Evolutionary conservation across 2,888 invertebrate species (phyloP).

Genomic region (Drosophila acutilabella): DNA sequence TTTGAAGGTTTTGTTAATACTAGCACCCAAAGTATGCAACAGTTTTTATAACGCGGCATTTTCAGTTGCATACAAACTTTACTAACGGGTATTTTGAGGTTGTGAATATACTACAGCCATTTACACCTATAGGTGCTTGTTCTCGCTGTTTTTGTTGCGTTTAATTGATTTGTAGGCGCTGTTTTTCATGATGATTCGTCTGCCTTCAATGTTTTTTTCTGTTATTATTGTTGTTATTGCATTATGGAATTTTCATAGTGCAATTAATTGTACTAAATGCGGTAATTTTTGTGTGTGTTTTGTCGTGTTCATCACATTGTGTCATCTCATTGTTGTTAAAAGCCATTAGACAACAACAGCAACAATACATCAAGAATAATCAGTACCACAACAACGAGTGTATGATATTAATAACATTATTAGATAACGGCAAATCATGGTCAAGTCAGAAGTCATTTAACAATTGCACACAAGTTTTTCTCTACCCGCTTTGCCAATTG

Average conservation of each 20-base stretch:
- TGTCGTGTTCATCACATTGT: slow-evolving; percentile 5
- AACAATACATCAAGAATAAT: not conserved
- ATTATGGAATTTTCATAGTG: slow-evolving; percentile 16
- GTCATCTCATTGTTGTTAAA: slow-evolving; percentile 8
- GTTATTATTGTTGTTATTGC: slow-evolving; percentile 2
- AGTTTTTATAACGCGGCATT: too few relatives aligned
- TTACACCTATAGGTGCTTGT: not conserved
- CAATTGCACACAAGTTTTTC: slow-evolving; percentile 1
- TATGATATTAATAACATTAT: slow-evolving; percentile 10
- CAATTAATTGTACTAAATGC: slow-evolving; percentile 35
- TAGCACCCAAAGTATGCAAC: too few relatives aligned
- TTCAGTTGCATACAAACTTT: too few relatives aligned
- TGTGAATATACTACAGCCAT: not conserved
- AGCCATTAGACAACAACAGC: slow-evolving; percentile 8
- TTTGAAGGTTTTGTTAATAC: too few relatives aligned
- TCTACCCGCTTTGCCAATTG: not conserved
- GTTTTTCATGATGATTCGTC: slow-evolving; percentile 19
- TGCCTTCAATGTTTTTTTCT: not conserved
- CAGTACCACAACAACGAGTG: too few relatives aligned
- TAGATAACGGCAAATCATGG: slow-evolving; percentile 22
- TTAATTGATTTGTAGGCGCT: slow-evolving; percentile 33
- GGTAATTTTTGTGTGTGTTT: slow-evolving; percentile 3
- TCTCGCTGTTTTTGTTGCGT: slow-evolving; percentile 6
- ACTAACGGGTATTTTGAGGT: not conserved
- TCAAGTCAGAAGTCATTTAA: slow-evolving; percentile 9